Base-by-base conservation (phyloP, 1,140 invertebrate genomes). In the Ruditapes philippinarum region DNA sequence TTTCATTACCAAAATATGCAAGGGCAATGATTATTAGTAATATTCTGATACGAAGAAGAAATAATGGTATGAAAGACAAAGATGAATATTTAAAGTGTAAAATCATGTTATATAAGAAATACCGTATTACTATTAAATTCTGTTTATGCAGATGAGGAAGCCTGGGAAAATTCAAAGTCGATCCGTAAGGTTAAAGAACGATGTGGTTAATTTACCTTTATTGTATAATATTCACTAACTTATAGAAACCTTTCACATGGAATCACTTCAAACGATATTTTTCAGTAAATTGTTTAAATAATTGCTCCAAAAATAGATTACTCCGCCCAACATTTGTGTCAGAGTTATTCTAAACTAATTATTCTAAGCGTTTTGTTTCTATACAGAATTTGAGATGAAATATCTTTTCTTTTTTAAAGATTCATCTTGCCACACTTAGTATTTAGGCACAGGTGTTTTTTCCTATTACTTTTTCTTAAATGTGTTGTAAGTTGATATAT, bases 401-500 rank as follows among this genome's bases (percentile, higher is more conserved):
- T 62, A 11, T 62, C 57, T 45, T 45, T 45, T 45, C 42, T 45
- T 45, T 45, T 45, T 28, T 62, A n/a, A 62, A 62, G 25, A n/a
- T 7, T 7, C 7, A 62, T 70, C 28, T 1, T 70, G 14, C 14
- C 9, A 28, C 36, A 31, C 65, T 70, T 17, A 1, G n/a, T 70
- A 22, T 38, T 38, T 70, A 70, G 14, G 22, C 65, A 36, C 33
- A 38, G 31, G 65, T 70, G 33, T 70, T 62, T 62, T 62, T 38
- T 38, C 65, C 42, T 45, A 25, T 33, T 70, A 70, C 65, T n/a
- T 38, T 9, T 33, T 36, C 33, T 65, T 12, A n/a, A n/a, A n/a
- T 70, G 36, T 70, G 36, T 70, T 70, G 65, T 70, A 70, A 70
- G 65, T 17, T 70, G 65, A 70, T 70, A 70, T 70, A 70, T 70